Evolutionary conservation across 2,113 vertebrate species (phyloP), one percentile per base, ranked within the genome.

Genomic region (Lepisosteus oculatus): DNA sequence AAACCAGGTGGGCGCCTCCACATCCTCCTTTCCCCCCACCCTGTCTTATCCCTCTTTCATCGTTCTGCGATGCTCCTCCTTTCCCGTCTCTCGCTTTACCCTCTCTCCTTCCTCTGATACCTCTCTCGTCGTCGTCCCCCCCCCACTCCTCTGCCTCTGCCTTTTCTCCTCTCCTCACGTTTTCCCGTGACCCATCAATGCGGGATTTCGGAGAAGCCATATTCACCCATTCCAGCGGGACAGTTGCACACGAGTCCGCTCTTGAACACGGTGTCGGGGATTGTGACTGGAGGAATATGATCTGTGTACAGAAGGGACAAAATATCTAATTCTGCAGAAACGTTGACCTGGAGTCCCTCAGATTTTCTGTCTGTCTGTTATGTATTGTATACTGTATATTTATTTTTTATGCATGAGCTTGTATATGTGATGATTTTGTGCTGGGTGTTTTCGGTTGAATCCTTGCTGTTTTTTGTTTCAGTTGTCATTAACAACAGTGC

Each of bases 1-100:
- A 90, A 95, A 93, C 86, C 94, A 97, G 95, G 96, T 97, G 89
- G 81, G 86, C 12, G 41, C 54, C 14, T n/a, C 75, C 14, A 43
- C 8, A 62, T 9, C 5, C 47, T 6, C 5, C 47, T 9, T 51
- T 59, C n/a, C 3, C 1, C 1, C n/a, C 29, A 29, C 29, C 29
- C 29, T 29, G 29, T 29, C 29, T 29, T 29, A 29, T 29, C 29
- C 29, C 29, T 29, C 29, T 29, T 29, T 29, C 29, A 29, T 29
- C 29, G 29, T 29, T 29, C 29, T 29, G 29, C 2, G 29, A 29
- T 29, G 1, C 1, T 29, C 29, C 29, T 29, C 29, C 29, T 29
- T 29, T 29, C 29, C 29, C 29, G 29, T 29, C 29, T 29, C 29
- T 29, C 29, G 1, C 29, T 29, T 29, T 29, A 29, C 29, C 29